Percentiles rank a stretch among this genome's conserved stretches.
Conservation (phyloP, 2,888 invertebrate genomes). For the Erynnis tages region DNA sequence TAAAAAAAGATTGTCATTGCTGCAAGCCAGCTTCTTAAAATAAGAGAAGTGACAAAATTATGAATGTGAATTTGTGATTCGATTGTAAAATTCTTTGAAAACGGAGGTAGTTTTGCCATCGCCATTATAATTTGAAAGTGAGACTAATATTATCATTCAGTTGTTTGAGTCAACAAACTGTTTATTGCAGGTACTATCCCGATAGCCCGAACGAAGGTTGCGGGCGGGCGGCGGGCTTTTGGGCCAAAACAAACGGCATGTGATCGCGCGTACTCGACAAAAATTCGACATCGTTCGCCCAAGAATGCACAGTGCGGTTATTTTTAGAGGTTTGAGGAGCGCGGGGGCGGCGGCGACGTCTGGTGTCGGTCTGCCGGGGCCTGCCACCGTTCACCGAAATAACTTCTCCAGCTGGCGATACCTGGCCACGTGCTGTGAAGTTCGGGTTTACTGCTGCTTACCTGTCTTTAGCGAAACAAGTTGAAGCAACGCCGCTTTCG, state of each 20-base stretch:
- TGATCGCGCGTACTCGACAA: constrained; percentile 81
- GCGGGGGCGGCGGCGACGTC: constrained; percentile 81
- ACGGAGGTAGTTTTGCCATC: too few species aligned
- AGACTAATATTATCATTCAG: too few species aligned
- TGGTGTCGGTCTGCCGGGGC: constrained; percentile 83
- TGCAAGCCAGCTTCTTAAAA: too few species aligned
- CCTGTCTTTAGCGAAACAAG: constrained; percentile 25
- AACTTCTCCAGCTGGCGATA: constrained; percentile 79
- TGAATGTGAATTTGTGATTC: too few species aligned
- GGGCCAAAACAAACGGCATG: constrained; percentile 79
- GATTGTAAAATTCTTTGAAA: too few species aligned
- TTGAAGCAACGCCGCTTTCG: background rate
- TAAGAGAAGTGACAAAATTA: too few species aligned
- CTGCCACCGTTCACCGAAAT: constrained; percentile 82
- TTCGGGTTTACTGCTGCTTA: constrained; percentile 40
- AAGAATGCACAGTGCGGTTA: constrained; percentile 80
- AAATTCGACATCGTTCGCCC: constrained; percentile 81
- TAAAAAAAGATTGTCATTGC: too few species aligned
- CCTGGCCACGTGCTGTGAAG: constrained; percentile 73
- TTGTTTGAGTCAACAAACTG: too few species aligned
- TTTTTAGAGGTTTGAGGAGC: constrained; percentile 76
- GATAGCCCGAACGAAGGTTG: constrained; percentile 42
- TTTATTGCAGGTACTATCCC: too few species aligned
- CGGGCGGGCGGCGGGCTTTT: constrained; percentile 40
- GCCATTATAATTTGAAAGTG: too few species aligned